Evolutionary conservation across 1,140 invertebrate genomes (phyloP).

Genomic region (Hypsibius dujardini): DNA sequence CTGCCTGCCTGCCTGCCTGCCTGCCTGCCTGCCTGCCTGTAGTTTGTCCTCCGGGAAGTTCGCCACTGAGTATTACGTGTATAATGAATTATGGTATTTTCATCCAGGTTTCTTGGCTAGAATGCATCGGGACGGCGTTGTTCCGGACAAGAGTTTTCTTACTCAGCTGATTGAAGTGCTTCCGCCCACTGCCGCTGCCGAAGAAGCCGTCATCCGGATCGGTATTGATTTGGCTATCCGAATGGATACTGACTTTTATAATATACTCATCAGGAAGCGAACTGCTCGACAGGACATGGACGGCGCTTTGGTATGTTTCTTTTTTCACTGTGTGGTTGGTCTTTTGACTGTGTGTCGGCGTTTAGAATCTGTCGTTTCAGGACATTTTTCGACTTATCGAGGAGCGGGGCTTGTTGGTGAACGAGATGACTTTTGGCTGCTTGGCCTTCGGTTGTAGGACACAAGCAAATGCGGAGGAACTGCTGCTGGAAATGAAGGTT

Average conservation of each 20-base stretch:
- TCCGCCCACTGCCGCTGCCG: conserved; percentile 44
- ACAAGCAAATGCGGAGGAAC: too few species aligned
- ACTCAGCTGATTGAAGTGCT: conserved; percentile 53
- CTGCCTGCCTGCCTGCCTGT: too few species aligned
- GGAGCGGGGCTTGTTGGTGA: conserved; percentile 41
- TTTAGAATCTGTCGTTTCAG: conserved; percentile 30
- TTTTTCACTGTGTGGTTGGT: conserved; percentile 20
- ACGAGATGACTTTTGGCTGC: conserved; percentile 65
- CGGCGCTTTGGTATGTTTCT: conserved; percentile 44
- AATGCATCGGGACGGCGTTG: conserved; percentile 47
- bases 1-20: too few species aligned
- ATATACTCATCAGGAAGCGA: conserved; percentile 62
- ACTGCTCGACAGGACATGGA: conserved; percentile 45
- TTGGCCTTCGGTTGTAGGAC: conserved; percentile 46
- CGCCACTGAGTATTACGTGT: neutral
- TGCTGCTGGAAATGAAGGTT: too few species aligned
- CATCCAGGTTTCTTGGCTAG: conserved; percentile 44
- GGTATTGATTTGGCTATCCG: conserved; percentile 42
- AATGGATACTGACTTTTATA: conserved; percentile 62
- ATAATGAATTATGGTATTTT: neutral
- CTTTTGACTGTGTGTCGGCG: conserved; percentile 13
- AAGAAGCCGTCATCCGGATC: conserved; percentile 44
- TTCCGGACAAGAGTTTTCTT: conserved; percentile 58
- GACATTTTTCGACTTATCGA: conserved; percentile 46
- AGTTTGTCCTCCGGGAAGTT: too few species aligned